These are phyloP conservation scores for Caloenas nicobarica DNA, from an alignment of 2,113 vertebrate species.

Conservation along the genomic window DNA sequence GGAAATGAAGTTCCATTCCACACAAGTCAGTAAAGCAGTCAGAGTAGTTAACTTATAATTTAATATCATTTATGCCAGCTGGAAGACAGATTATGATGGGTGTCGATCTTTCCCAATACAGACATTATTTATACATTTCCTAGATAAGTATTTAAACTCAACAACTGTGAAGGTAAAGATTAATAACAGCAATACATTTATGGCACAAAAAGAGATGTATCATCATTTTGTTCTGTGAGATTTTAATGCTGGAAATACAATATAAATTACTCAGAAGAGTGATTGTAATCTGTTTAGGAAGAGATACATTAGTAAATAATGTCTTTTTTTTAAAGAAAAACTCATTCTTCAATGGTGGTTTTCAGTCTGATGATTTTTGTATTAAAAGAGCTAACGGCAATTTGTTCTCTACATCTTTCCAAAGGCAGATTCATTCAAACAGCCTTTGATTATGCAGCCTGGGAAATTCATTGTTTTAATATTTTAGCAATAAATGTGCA, in stretches of 20 bases:
- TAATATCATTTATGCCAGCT: neutral
- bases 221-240: neutral
- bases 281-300: conserved; percentile 23
- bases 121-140: neutral
- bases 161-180: neutral
- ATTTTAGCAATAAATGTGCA: neutral
- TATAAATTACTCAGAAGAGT: conserved; percentile 1
- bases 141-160: conserved; percentile 9
- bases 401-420: neutral
- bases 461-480: neutral
- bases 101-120: neutral
- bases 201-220: neutral
- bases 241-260: conserved; percentile 8
- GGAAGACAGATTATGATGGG: neutral
- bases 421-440: neutral
- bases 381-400: neutral
- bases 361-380: neutral
- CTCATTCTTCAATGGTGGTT: neutral
- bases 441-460: neutral
- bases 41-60: neutral
- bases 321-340: neutral
- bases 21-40: neutral
- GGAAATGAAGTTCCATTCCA: neutral
- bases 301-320: neutral
- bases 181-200: conserved; percentile 24